phyloP scores from a whole-genome alignment of 37 sponge, comb jelly and placozoan genomes.

The Corticium candelabrum region DNA sequence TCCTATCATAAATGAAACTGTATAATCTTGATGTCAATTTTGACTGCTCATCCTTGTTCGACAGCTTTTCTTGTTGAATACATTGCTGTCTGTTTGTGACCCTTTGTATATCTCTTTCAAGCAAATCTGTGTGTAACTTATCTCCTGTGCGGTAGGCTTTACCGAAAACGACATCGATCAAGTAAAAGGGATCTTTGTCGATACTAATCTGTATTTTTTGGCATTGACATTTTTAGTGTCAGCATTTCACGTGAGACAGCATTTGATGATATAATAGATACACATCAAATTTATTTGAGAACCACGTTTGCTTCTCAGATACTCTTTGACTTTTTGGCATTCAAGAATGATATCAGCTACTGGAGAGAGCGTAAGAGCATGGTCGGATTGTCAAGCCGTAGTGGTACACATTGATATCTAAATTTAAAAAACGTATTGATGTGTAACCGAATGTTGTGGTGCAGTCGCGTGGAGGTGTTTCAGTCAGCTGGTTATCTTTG shows the following conservation, averaged over 20 bases:
- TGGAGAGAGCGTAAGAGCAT: constrained; percentile 74
- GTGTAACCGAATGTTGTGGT: neutral
- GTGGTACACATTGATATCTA: constrained; percentile 23
- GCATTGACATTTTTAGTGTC: constrained; percentile 77
- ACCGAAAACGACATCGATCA: constrained; percentile 80
- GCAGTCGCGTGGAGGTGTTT: constrained; percentile 74
- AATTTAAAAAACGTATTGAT: constrained; percentile 1
- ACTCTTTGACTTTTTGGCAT: constrained; percentile 90
- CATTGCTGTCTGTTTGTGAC: no score
- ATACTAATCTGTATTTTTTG: constrained; percentile 54
- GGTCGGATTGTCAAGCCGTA: constrained; percentile 64
- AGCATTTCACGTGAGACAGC: constrained; percentile 58
- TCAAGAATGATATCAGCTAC: constrained; percentile 84
- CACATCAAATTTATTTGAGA: no score
- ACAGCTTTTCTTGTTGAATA: no score
- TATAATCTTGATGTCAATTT: no score
- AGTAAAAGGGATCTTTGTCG: constrained; percentile 73
- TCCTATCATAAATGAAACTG: no score
- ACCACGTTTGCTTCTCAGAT: no score
- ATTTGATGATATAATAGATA: no score
- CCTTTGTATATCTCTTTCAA: no score
- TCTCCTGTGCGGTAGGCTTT: constrained; percentile 69
- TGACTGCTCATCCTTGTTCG: no score
- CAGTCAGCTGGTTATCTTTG: constrained; percentile 71
- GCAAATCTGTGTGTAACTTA: neutral